phyloP scores from a whole-genome alignment of 2,113 vertebrate genomes.

The human region GRCh38 chr1:81447501-81448000 shows the following conservation, averaged over 20 bases:
- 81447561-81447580: constrained; percentile 30
- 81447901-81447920: too few species aligned
- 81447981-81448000: too few species aligned
- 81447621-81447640: constrained; percentile 27
- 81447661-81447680: neutral
- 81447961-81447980: too few species aligned
- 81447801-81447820: too few species aligned
- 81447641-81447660: neutral
- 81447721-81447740: neutral
- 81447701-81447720: neutral
- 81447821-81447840: too few species aligned
- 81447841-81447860: too few species aligned
- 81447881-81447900: too few species aligned
- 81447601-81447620: neutral
- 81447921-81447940: too few species aligned
- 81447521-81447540: neutral
- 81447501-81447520: constrained; percentile 32
- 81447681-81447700: neutral
- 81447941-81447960: too few species aligned
- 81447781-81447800: too few species aligned
- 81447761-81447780: neutral
- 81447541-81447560: constrained; percentile 25
- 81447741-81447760: neutral
- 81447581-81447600: constrained; percentile 22
- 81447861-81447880: too few species aligned